Base-by-base conservation (phyloP, 2,113 vertebrate genomes). In the Toxotes jaculatrix region DNA sequence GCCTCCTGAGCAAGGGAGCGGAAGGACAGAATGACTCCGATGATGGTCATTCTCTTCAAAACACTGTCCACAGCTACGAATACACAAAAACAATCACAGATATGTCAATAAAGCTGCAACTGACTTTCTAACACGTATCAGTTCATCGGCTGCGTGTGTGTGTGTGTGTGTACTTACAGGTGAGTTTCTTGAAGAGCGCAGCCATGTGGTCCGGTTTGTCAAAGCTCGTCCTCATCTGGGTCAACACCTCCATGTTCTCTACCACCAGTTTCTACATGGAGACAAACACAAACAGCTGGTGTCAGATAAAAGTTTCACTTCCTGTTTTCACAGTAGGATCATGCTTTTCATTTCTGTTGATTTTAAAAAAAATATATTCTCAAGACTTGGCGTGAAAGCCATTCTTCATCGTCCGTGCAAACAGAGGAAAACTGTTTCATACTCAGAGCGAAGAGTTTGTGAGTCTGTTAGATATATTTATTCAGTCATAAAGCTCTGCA, bases 171-270 rank as follows among this genome's bases (percentile, higher is more conserved):
- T 47, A 59, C 64, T 78, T 93, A 99, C 98, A 99, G 80, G 98
- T 96, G 84, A 99, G 96, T 91, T 98, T 97, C 93, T 99, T 99
- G 89, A 99, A 99, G 27, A 99, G 97, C 0, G 97, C 97, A 16
- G 96, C 97, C 98, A 99, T 99, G 93, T 99, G 98, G 34, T 99
- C 98, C 7, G 98, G 98, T 91, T 99, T 99, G 94, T 99, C 98
- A 1, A 99, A 99, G 94, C 98, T 99, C 82, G 98, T 99, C 95
- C 98, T 97, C 98, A 99, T 99, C 93, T 99, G 98, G 83, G 97
- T 98, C 89, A 99, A 88, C 70, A 99, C 97, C 90, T 99, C 98
- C 93, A 99, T 96, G 0, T 99, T 99, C 79, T 99, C 98, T 76
- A 99, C 98, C 87, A 99, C 98, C 85, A 99, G 96, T 97, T 99